Evolutionary conservation across 2,113 vertebrate genomes (phyloP).

Genomic region (Serranochromis macrocephalus): DNA sequence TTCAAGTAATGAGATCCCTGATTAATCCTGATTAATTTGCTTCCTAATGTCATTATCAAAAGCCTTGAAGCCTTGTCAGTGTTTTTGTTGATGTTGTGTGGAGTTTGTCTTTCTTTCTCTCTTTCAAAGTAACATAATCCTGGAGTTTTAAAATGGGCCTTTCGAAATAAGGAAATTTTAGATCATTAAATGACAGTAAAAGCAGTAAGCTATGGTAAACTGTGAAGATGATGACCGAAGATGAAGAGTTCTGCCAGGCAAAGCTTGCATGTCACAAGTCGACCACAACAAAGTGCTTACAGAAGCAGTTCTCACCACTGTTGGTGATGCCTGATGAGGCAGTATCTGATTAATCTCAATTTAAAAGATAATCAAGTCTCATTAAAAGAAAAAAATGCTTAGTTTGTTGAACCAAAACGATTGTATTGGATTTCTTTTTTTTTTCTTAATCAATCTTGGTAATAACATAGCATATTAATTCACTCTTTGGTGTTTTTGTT

Average conservation of each 20-base stretch:
- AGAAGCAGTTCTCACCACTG: background rate
- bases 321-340: background rate
- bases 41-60: background rate
- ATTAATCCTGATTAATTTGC: background rate
- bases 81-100: background rate
- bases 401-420: background rate
- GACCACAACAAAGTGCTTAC: background rate
- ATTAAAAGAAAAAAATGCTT: background rate
- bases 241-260: background rate
- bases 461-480: background rate
- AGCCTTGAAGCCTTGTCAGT: background rate
- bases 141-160: background rate
- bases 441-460: background rate
- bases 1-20: background rate
- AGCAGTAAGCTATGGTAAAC: background rate
- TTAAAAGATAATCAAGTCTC: background rate
- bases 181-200: background rate
- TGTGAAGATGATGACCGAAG: background rate
- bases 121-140: background rate
- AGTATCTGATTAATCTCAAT: background rate
- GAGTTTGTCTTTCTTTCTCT: background rate
- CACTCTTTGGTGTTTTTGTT: background rate
- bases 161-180: background rate
- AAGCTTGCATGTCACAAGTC: background rate
- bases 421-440: background rate